Conservation (phyloP, 1,140 invertebrate species). For the Trichomalopsis sarcophagae region DNA sequence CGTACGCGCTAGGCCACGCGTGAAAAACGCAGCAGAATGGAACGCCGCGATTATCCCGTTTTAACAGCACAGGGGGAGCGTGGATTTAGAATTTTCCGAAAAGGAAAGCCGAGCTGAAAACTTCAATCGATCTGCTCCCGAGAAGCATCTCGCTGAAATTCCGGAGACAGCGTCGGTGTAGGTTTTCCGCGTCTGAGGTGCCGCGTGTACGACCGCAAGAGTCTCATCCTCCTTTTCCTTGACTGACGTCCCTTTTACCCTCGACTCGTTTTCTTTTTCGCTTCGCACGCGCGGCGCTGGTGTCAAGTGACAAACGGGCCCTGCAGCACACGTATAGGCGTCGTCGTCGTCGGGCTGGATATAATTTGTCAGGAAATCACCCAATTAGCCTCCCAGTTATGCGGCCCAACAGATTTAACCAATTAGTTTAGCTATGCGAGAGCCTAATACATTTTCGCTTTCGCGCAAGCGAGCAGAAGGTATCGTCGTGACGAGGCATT, state of each 20-base stretch:
- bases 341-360: constrained; percentile 71
- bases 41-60: neutral
- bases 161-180: neutral
- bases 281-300: constrained; percentile 51
- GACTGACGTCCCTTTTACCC: constrained; percentile 41
- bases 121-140: neutral
- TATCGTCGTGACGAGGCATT: neutral
- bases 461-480: neutral
- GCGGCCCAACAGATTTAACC: constrained; percentile 76
- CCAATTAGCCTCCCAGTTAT: constrained; percentile 76
- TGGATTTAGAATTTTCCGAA: neutral
- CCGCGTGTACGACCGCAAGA: neutral
- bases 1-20: constrained; percentile 4
- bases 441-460: constrained; percentile 69
- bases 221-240: constrained; percentile 19
- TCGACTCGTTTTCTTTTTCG: constrained; percentile 48
- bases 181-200: neutral
- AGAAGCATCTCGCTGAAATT: neutral
- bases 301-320: constrained; percentile 75
- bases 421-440: constrained; percentile 76
- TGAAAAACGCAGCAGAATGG: constrained; percentile 12
- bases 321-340: constrained; percentile 69
- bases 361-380: constrained; percentile 76
- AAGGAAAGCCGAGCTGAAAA: neutral
- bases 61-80: neutral